Percentiles rank a stretch among this genome's conserved stretches.
These are phyloP conservation scores for Melanophora roralis DNA, from an alignment of 2,888 invertebrate species.

Conservation along the genomic window DNA sequence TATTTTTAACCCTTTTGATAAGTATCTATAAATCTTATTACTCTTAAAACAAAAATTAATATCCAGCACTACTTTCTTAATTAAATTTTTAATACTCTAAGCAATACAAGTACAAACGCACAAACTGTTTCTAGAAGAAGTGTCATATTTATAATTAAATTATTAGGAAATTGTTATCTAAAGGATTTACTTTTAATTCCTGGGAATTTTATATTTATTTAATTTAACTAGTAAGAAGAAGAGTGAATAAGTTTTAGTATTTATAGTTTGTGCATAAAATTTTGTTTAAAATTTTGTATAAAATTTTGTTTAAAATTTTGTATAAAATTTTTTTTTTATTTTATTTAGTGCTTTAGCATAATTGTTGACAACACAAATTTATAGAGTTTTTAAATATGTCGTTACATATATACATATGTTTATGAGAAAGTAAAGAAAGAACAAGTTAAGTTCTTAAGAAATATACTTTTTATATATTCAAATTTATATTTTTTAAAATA, in stretches of 20 bases:
- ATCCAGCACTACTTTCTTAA: conserved; percentile 21
- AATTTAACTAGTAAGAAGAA: neutral
- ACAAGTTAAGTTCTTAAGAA: too few relatives aligned
- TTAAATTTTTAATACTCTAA: conserved; percentile 37
- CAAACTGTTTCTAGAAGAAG: too few relatives aligned
- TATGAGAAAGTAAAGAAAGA: too few relatives aligned
- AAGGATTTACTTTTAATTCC: conserved; percentile 30
- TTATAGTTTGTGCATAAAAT: too few relatives aligned
- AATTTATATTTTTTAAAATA: too few relatives aligned
- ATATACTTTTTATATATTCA: too few relatives aligned
- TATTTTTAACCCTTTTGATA: neutral
- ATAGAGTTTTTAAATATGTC: too few relatives aligned
- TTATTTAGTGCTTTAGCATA: neutral
- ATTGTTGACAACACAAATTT: too few relatives aligned
- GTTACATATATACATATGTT: too few relatives aligned
- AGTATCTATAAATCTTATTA: conserved; percentile 31
- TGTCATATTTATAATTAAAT: conserved; percentile 24
- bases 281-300: too few relatives aligned
- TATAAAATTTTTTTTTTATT: neutral
- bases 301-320: too few relatives aligned
- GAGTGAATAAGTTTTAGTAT: too few relatives aligned
- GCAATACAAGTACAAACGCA: neutral
- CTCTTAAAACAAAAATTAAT: neutral
- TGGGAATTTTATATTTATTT: conserved; percentile 1
- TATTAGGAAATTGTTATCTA: conserved; percentile 34